These are phyloP conservation scores for Thaumetopoea pityocampa DNA, from an alignment of 1,140 invertebrate species.

Conservation along the genomic window DNA sequence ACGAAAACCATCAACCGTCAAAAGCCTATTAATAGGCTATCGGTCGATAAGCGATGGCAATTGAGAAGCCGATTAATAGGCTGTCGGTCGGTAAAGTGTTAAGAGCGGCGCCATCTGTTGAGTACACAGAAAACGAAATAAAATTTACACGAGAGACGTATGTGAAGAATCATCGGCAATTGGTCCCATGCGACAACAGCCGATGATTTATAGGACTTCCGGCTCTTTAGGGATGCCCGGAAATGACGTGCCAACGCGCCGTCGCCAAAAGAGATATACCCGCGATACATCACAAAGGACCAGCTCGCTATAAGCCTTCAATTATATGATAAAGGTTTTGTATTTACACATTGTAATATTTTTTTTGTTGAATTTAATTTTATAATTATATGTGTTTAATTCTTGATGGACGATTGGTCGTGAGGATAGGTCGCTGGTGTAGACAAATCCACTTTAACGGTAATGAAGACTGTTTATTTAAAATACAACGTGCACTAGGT, in stretches of 20 bases:
- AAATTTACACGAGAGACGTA: conserved; percentile 6
- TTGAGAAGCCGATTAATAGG: too few relatives aligned
- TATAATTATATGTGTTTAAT: conserved; percentile 3
- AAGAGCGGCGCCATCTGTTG: not conserved
- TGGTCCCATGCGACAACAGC: conserved; percentile 40
- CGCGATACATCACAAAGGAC: conserved; percentile 25
- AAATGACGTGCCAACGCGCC: conserved; percentile 23
- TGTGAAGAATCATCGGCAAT: conserved; percentile 53
- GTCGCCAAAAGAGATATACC: conserved; percentile 32
- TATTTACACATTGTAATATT: not conserved
- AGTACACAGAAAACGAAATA: conserved; percentile 4
- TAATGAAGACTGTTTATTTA: too few relatives aligned
- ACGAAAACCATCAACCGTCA: too few relatives aligned
- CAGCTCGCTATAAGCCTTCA: conserved; percentile 8
- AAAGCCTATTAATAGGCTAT: too few relatives aligned
- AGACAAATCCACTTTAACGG: too few relatives aligned
- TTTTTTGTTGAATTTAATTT: too few relatives aligned
- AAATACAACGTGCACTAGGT: too few relatives aligned
- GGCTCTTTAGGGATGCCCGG: conserved; percentile 20
- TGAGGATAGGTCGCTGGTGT: too few relatives aligned
- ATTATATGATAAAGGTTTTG: conserved; percentile 15
- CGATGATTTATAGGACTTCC: conserved; percentile 57
- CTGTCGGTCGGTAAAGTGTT: too few relatives aligned
- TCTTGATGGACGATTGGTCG: too few relatives aligned
- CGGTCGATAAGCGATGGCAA: too few relatives aligned